Base-by-base conservation (phyloP, 2,888 invertebrate genomes). In the Lepeophtheirus nordmannii region DNA sequence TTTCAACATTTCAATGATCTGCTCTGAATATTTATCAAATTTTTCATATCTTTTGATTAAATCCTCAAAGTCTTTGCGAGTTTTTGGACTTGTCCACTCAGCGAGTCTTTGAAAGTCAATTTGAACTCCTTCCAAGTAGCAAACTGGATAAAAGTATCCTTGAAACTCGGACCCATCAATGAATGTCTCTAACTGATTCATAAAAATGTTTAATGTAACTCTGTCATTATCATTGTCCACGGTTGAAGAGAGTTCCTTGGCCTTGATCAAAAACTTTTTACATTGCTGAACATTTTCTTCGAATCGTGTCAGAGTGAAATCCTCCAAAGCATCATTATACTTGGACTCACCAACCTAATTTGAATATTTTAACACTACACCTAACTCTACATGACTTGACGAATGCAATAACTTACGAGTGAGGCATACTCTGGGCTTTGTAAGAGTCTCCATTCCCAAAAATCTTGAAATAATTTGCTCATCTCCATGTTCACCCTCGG, bases 341-440 rank as follows among this genome's bases (percentile, higher is more conserved):
- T 60, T 30, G 23, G 37, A 38, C 7, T 60, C 37, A 20, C 60
- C 60, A 23, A 38, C 60, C 60, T 57, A n/a, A 22, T 23, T 11
- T 11, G 57, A 57, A 22, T 11, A n/a, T 22, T 1, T 20, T 11
- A 14, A 23, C 57, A 12, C 10, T 22, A 14, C 20, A 10, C 57
- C 57, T n/a, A n/a, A n/a, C 17, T 5, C 17, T 17, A 9, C 17
- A 56, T 56, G 7, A 56, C 10, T 23, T 2, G n/a, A 22, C 23
- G 57, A 22, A 22, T 10, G 23, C 7, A 23, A 22, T 57, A 22
- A 62, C 59, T 73, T 65, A 72, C 71, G 67, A 71, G 71, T 1
- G 73, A 70, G 8, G 74, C 73, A 68, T 74, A 72, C 67, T 74
- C 74, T 14, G 74, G 74, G 58, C 69, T 71, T 59, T 72, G 72